phyloP scores from a whole-genome alignment of 1,140 invertebrate genomes.

The Rhynchophorus ferrugineus region DNA sequence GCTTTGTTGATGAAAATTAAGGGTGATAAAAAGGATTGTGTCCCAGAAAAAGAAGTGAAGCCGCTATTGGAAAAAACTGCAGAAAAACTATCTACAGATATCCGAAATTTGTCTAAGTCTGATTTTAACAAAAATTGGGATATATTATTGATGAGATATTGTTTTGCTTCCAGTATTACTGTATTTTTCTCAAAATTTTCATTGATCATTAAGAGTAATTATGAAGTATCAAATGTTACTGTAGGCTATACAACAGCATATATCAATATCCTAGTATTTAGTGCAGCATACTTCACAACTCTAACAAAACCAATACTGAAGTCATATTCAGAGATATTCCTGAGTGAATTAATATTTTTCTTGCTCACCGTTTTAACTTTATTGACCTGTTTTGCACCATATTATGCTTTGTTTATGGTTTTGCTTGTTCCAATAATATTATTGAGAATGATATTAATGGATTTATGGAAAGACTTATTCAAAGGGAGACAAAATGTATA shows the following conservation, averaged over 20 bases:
- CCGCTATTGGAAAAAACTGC: constrained; percentile 9
- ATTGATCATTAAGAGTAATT: constrained; percentile 20
- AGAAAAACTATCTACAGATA: constrained; percentile 4
- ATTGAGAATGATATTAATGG: constrained; percentile 8
- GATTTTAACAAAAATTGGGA: constrained; percentile 17
- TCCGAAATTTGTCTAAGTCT: constrained; percentile 8
- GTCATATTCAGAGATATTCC: not conserved
- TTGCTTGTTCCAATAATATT: constrained; percentile 14
- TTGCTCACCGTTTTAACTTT: constrained; percentile 5
- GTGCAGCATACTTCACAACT: constrained; percentile 3
- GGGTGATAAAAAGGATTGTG: constrained; percentile 10
- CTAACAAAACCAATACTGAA: not conserved
- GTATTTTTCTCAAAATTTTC: constrained; percentile 22
- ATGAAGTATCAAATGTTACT: constrained; percentile 1
- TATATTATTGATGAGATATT: constrained; percentile 16
- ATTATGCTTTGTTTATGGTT: constrained; percentile 12
- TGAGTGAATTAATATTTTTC: constrained; percentile 13
- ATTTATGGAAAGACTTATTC: constrained; percentile 16
- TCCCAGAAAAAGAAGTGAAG: constrained; percentile 10
- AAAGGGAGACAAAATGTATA: constrained; percentile 10
- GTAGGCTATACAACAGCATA: constrained; percentile 19
- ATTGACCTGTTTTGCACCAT: constrained; percentile 16
- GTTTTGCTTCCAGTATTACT: constrained; percentile 11
- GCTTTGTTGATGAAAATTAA: constrained; percentile 7
- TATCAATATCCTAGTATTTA: constrained; percentile 16